Base-by-base conservation (phyloP, 1,140 invertebrate species). In the Alviniconcha marisindica region DNA sequence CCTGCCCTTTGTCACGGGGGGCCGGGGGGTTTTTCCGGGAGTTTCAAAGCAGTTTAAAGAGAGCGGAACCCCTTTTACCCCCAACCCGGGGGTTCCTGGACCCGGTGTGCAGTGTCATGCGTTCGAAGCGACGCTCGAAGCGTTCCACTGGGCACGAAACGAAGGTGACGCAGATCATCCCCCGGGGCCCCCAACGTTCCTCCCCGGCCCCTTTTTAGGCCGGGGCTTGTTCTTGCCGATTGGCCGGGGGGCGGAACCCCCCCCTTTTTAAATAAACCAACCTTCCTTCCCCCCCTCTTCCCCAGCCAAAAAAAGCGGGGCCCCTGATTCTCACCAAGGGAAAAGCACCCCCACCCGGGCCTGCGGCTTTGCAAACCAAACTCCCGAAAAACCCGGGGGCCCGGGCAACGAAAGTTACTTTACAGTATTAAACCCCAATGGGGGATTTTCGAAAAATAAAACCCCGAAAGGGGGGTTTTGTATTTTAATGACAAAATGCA, bases 171-270 rank as follows among this genome's bases (percentile, higher is more conserved):
- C 96, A 96, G 76, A 96, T 95, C 0, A 96, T 95, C 0, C 96
- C 96, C n/a, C n/a, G n/a, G n/a, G 82, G 95, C 95, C 0, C 96
- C 96, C 24, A 95, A n/a, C n/a, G n/a, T n/a, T n/a, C 95, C 1
- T 95, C 94, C 87, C 96, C 95, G 2, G 95, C 84, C 0, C 95
- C 95, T 81, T 95, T 95, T 0, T 96, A 94, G 1, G 89, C 96
- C 96, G 84, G 95, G 95, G 1, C 95, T 96, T 18, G 96, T 94
- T 95, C 95, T 96, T 48, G 95, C 94, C 86, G 96, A 96, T 12
- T 82, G 77, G 42, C 80, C 66, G 0, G 73, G n/a, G n/a, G n/a
- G n/a, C n/a, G n/a, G n/a, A n/a, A n/a, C n/a, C n/a, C n/a, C n/a
- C n/a, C n/a, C n/a, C n/a, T n/a, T n/a, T n/a, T n/a, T n/a, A n/a